Evolutionary conservation across 2,113 vertebrate species (phyloP), one percentile per base, ranked within the genome.

Genomic region (Cynopterus brachyotis): DNA sequence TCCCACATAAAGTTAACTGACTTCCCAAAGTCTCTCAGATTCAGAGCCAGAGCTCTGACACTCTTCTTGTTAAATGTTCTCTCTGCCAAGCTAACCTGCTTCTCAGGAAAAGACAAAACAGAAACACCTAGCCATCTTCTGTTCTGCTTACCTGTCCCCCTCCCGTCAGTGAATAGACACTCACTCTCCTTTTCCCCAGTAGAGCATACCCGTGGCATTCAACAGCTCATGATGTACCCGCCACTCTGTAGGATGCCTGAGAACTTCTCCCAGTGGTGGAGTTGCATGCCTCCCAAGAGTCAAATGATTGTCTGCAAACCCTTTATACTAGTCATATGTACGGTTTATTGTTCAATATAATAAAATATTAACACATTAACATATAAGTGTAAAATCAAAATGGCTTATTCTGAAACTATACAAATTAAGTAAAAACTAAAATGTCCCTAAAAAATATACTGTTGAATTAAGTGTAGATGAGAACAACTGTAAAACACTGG

Each of bases 341-440:
- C 62, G 28, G 53, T 70, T 91, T 79, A 55, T 79, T 78, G 79
- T 22, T 85, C 53, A 70, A 0, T 79, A 42, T 62, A 53, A 53
- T 60, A 79, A 73, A 89, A 64, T 73, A 81, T 42, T 62, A 69
- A 76, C 22, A 12, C 45, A n/a, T 69, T 86, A 67, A 59, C 16
- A 17, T 50, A 0, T 15, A 89, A 67, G 3, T 69, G 7, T 50
- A 59, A 84, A 90, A 90, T 32, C 50, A 78, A 76, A 84, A 69
- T 83, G 67, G 32, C 50, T n/a, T 67, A 26, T 84, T 83, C 37
- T 90, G 16, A 78, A 95, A 73, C 9, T 4, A 60, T 75, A 37
- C 72, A 88, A 82, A 66, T 35, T 66, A n/a, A n/a, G 22, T 86
- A 40, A 79, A 55, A 80, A 91, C 35, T 40, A 45, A 96, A 76